Evolutionary conservation across 1,140 invertebrate genomes (phyloP).

Genomic region (Phymastichus coffea): DNA sequence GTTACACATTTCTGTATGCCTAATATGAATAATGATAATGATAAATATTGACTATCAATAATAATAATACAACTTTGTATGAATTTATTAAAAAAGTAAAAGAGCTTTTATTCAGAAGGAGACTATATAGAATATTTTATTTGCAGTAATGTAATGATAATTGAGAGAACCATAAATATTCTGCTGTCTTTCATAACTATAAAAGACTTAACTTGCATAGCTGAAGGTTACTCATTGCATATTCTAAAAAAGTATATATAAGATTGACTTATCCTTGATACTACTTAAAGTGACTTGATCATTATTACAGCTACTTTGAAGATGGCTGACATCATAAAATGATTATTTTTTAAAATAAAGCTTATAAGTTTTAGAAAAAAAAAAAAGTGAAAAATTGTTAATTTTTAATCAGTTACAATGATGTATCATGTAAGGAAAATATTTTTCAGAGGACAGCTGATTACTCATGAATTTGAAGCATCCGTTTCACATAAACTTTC

Average conservation of each 20-base stretch:
- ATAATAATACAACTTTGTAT: too few relatives aligned
- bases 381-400: slow-evolving; percentile 22
- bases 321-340: not conserved
- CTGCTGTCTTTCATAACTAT: slow-evolving; percentile 3
- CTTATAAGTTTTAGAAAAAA: too few relatives aligned
- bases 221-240: slow-evolving; percentile 11
- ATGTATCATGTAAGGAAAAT: slow-evolving; percentile 28
- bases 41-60: too few relatives aligned
- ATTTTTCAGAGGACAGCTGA: slow-evolving; percentile 36
- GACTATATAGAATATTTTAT: too few relatives aligned
- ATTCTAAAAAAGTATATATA: not conserved
- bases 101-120: too few relatives aligned
- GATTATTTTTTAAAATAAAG: not conserved
- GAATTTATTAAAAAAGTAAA: too few relatives aligned
- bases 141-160: slow-evolving; percentile 12
- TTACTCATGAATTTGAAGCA: slow-evolving; percentile 24
- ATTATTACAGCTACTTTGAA: not conserved
- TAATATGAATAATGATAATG: too few relatives aligned
- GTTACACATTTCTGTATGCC: slow-evolving; percentile 18
- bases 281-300: not conserved
- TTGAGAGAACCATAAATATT: not conserved
- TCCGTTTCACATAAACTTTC: slow-evolving; percentile 25
- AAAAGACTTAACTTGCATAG: not conserved
- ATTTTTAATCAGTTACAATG: slow-evolving; percentile 12
- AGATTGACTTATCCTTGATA: slow-evolving; percentile 5